Evolutionary conservation across 2,797 vertebrate species (phyloP), one percentile per base, ranked within the genome.

Genomic region (Epinephelus coioides): DNA sequence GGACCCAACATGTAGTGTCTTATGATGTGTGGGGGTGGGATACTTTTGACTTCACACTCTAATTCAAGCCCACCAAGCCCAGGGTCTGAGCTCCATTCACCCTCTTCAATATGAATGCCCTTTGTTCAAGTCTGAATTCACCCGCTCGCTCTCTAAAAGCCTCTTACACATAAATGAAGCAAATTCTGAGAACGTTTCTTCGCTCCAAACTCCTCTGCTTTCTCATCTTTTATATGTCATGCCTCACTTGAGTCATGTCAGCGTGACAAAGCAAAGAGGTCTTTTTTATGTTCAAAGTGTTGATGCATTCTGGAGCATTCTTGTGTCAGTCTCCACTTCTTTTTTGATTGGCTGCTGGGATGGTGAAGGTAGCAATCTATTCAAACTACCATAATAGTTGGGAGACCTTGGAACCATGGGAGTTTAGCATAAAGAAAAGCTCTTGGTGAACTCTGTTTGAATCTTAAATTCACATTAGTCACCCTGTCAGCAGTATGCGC

Each of bases 101-200:
- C 49, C 88, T 71, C 78, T 82, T 86, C 78, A 79, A 82, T 87
- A 83, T 92, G 92, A 95, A 95, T 88, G 77, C 87, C 88, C 77
- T 86, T 95, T 94, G 93, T 94, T 94, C 78, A 74, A 30, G 76
- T 87, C 85, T 90, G 89, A 93, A 94, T 94, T 90, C 91, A 91
- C 15, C 50, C 8, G 25, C 76, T 87, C 81, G 25, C 76, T 86
- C 82, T 68, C 78, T 89, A 63, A 91, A 93, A 91, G 88, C 87
- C 80, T 82, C 87, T 84, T 89, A 79, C 79, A 82, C 83, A 86
- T 82, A 91, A 92, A 90, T 87, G 88, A 87, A 85, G 77, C 73
- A 80, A 86, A 88, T 72, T 82, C 73, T 70, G 70, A 86, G 40
- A 77, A 76, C 1, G 56, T 82, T 86, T 75, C 75, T 71, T 17